A percentile compares a stretch with the other conserved stretches of the same genome.
Conservation (phyloP, 1,140 invertebrate genomes). For the Cydia amplana region DNA sequence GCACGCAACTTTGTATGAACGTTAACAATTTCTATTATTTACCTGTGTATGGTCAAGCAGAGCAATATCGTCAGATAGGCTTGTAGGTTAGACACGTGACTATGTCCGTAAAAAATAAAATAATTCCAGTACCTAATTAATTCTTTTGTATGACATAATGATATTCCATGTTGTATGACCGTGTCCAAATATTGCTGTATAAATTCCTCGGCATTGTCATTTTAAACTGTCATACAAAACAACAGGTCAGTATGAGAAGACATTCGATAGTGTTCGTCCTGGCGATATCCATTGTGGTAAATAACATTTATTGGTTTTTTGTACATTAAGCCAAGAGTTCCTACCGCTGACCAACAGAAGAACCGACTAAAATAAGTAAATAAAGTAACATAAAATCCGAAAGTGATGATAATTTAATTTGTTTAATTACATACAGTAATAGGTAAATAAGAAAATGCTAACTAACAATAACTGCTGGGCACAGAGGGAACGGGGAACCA, state of each 20-base stretch:
- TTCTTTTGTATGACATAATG: conserved; percentile 1
- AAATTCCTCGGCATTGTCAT: not conserved
- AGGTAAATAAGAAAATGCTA: too few relatives aligned
- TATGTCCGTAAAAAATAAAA: not conserved
- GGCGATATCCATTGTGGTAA: not conserved
- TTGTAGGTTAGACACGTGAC: not conserved
- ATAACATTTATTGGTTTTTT: not conserved
- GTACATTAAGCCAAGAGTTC: not conserved
- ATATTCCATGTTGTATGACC: not conserved
- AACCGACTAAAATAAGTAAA: too few relatives aligned
- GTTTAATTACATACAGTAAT: too few relatives aligned
- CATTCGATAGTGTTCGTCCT: not conserved
- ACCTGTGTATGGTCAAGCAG: too few relatives aligned
- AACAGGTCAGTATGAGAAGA: not conserved
- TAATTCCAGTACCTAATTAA: not conserved
- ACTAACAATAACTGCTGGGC: too few relatives aligned
- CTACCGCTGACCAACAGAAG: too few relatives aligned
- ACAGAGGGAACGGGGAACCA: too few relatives aligned
- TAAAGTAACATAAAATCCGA: too few relatives aligned
- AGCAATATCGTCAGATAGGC: too few relatives aligned
- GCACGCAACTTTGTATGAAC: too few relatives aligned
- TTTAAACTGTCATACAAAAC: not conserved
- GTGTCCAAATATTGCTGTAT: conserved; percentile 8
- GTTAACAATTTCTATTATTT: too few relatives aligned
- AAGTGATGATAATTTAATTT: too few relatives aligned